phyloP scores from a whole-genome alignment of 2,113 vertebrate genomes.

The Corythornis vintsioides region DNA sequence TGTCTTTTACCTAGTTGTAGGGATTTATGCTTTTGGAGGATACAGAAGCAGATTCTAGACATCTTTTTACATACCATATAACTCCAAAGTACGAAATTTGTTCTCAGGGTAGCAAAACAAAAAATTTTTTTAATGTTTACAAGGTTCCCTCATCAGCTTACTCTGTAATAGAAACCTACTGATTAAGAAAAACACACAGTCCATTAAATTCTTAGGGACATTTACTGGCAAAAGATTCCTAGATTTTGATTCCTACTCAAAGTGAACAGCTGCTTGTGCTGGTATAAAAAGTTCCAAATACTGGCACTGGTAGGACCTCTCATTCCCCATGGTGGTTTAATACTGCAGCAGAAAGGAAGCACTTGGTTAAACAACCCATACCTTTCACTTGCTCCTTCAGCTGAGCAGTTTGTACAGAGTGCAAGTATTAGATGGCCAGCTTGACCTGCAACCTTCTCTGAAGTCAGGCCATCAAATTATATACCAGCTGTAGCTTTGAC shows the following conservation, averaged over 20 bases:
- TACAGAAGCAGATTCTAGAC: neutral
- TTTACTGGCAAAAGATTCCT: neutral
- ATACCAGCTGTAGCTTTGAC: neutral
- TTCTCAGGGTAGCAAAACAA: neutral
- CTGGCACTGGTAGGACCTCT: neutral
- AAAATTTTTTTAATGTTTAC: neutral
- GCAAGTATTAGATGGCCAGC: neutral
- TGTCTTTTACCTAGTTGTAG: neutral
- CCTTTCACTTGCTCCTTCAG: neutral
- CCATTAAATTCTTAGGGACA: neutral
- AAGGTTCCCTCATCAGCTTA: neutral
- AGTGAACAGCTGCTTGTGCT: neutral
- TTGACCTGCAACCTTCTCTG: slow-evolving; percentile 36
- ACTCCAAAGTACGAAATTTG: neutral
- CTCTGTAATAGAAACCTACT: neutral
- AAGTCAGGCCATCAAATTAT: neutral
- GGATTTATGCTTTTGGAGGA: neutral
- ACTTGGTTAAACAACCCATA: slow-evolving; percentile 10
- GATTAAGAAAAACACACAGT: neutral
- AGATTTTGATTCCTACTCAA: neutral
- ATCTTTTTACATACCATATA: neutral
- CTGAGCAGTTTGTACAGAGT: neutral
- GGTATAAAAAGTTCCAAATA: neutral
- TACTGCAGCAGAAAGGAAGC: neutral
- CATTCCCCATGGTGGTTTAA: neutral